These are phyloP conservation scores for Haplotaxodon microlepis DNA, from an alignment of 2,113 vertebrate species.

Conservation along the genomic window DNA sequence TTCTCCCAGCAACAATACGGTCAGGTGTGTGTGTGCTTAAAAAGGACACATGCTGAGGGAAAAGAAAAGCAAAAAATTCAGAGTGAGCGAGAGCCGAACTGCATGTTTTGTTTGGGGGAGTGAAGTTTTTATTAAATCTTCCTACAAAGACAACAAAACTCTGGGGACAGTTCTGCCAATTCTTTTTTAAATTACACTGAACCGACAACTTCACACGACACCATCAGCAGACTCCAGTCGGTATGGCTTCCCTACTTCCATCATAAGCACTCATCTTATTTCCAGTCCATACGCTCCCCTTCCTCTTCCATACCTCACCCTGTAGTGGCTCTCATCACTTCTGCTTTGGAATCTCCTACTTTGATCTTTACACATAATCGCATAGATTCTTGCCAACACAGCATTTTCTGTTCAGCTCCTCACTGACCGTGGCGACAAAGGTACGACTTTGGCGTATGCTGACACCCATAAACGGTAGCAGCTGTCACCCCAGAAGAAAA, in stretches of 20 bases:
- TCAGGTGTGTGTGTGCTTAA: background rate
- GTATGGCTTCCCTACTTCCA: background rate
- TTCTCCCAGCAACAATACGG: constrained; percentile 24
- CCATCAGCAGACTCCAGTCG: background rate
- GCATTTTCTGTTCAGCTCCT: background rate
- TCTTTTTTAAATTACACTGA: background rate
- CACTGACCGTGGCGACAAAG: background rate
- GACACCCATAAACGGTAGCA: background rate
- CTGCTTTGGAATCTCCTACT: background rate
- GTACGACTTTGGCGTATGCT: background rate
- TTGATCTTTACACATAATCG: background rate
- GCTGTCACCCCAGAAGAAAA: background rate
- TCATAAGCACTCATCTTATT: background rate
- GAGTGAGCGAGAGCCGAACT: background rate
- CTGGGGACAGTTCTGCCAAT: background rate
- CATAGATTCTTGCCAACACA: background rate
- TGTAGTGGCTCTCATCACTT: background rate
- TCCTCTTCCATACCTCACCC: background rate
- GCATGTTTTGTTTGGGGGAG: background rate
- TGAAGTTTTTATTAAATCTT: background rate
- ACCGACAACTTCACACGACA: background rate
- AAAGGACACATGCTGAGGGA: background rate
- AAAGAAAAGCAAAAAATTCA: background rate
- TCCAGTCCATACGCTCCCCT: background rate
- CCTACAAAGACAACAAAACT: background rate